These are phyloP conservation scores for Pseudomyrmex flavicornis DNA, from an alignment of 1,140 invertebrate genomes.

Conservation along the genomic window DNA sequence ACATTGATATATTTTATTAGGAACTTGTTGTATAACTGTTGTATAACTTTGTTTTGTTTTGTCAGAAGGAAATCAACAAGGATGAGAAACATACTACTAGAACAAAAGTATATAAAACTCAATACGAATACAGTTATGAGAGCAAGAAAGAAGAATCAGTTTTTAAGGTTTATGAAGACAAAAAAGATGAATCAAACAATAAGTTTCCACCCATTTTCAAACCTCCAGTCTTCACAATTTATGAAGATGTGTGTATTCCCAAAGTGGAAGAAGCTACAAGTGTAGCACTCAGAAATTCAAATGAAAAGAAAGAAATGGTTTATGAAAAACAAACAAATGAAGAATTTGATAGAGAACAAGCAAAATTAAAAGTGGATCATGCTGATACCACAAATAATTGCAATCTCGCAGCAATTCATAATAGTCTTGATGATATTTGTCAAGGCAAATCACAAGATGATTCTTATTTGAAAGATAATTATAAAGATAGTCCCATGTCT, in stretches of 20 bases:
- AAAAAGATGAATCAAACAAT: constrained; percentile 72
- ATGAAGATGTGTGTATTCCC: constrained; percentile 85
- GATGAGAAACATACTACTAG: constrained; percentile 84
- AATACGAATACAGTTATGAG: constrained; percentile 85
- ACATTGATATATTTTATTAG: too few species aligned
- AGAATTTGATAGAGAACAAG: constrained; percentile 80
- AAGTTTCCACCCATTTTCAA: too few species aligned
- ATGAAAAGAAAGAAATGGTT: constrained; percentile 79
- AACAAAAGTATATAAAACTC: constrained; percentile 73
- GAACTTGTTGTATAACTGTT: background rate
- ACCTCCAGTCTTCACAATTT: constrained; percentile 87
- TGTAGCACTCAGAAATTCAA: constrained; percentile 78
- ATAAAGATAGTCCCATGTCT: constrained; percentile 82
- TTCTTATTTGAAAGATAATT: constrained; percentile 69
- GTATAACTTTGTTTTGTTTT: background rate
- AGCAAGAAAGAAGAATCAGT: constrained; percentile 79
- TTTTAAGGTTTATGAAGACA: constrained; percentile 86
- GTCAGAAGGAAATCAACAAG: constrained; percentile 78
- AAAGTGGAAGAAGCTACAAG: constrained; percentile 85
- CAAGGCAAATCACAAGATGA: constrained; percentile 57
- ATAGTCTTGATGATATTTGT: constrained; percentile 73
- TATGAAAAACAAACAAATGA: constrained; percentile 77
- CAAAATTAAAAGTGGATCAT: constrained; percentile 78
- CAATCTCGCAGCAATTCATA: constrained; percentile 63
- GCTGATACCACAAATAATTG: background rate